phyloP scores from a whole-genome alignment of 2,797 vertebrate species.

The Allobates femoralis region DNA sequence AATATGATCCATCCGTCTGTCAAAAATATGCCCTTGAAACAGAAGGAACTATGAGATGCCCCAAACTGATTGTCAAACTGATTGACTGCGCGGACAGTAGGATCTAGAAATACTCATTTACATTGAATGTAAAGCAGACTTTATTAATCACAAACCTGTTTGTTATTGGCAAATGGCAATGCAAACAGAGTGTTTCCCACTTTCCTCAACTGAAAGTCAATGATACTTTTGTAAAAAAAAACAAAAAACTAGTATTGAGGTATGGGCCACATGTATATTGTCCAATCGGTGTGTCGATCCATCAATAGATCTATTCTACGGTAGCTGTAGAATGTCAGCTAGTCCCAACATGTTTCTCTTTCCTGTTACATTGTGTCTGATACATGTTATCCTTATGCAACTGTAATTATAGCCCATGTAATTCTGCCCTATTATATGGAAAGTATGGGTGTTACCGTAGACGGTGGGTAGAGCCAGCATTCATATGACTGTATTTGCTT shows the following conservation, averaged over 20 bases:
- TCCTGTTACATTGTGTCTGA: constrained; percentile 10
- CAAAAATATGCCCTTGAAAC: not conserved
- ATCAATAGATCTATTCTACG: constrained; percentile 13
- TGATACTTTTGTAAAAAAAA: not conserved
- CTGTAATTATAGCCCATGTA: constrained; percentile 7
- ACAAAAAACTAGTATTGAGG: too few species aligned
- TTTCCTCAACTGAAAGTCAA: not conserved
- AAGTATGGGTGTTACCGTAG: constrained; percentile 11
- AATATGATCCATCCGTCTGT: not conserved
- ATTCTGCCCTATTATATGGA: constrained; percentile 17
- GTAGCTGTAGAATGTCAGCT: not conserved
- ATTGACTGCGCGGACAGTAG: too few species aligned
- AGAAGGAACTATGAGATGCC: not conserved
- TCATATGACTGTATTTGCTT: not conserved
- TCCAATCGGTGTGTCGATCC: not conserved
- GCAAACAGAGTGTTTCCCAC: not conserved
- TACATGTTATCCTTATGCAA: constrained; percentile 5
- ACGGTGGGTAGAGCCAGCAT: constrained; percentile 5
- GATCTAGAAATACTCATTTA: too few species aligned
- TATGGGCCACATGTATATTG: not conserved
- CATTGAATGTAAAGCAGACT: too few species aligned
- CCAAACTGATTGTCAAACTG: too few species aligned
- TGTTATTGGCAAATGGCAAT: too few species aligned
- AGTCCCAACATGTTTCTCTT: constrained; percentile 5
- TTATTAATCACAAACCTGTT: not conserved